A percentile compares a stretch with the other conserved stretches of the same genome.
Conservation (phyloP, 37 sponge, comb jelly and placozoan genomes). For the Crambe crambe region DNA sequence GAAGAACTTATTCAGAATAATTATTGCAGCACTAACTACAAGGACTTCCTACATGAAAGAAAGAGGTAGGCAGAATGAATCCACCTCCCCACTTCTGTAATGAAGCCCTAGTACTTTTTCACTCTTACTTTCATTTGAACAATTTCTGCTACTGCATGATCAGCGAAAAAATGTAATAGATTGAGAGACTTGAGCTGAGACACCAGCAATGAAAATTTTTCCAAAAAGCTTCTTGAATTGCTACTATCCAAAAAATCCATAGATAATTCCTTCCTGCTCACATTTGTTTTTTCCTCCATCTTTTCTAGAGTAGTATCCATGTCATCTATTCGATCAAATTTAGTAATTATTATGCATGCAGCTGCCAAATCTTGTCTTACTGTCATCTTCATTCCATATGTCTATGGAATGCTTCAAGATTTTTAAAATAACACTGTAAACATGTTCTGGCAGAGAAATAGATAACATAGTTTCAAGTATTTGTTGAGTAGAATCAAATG, state of each 20-base stretch:
- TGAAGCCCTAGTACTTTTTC: too few relatives aligned
- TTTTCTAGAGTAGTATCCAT: too few relatives aligned
- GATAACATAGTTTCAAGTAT: not conserved
- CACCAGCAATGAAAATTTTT: not conserved
- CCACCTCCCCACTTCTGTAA: too few relatives aligned
- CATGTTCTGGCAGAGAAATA: not conserved
- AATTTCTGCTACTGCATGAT: slow-evolving; percentile 31
- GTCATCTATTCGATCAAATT: not conserved
- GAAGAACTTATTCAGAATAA: not conserved
- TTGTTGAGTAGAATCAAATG: not conserved
- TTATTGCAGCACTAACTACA: not conserved
- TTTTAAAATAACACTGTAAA: not conserved
- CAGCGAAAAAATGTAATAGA: slow-evolving; percentile 43
- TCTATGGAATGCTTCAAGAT: slow-evolving; percentile 7
- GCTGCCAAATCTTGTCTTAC: not conserved
- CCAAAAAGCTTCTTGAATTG: not conserved
- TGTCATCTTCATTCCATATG: not conserved
- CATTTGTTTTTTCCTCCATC: too few relatives aligned
- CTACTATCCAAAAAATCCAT: slow-evolving; percentile 7
- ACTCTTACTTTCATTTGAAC: slow-evolving; percentile 29
- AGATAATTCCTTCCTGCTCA: not conserved
- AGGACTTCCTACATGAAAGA: too few relatives aligned
- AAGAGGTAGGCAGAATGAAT: too few relatives aligned
- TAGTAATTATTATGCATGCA: not conserved
- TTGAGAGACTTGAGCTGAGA: slow-evolving; percentile 23